These are phyloP conservation scores for Oncorhynchus keta DNA, from an alignment of 2,113 vertebrate species.

Conservation along the genomic window DNA sequence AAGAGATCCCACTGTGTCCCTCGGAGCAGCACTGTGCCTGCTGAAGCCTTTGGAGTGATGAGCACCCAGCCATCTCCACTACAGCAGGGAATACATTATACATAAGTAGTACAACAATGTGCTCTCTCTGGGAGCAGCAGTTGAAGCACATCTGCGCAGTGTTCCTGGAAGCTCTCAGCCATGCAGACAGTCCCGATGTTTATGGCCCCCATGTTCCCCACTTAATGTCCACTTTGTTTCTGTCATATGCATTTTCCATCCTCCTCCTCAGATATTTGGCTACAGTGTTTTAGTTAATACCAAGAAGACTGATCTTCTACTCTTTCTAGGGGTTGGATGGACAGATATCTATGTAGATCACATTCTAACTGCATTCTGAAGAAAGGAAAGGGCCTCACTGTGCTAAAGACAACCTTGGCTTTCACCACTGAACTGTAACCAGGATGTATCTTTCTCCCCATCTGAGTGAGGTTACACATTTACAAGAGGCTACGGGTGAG, in stretches of 20 bases:
- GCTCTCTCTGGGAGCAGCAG: not conserved
- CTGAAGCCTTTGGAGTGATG: slow-evolving; percentile 4
- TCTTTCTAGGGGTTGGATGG: not conserved
- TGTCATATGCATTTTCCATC: not conserved
- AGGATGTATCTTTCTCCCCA: no score
- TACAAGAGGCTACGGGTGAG: no score
- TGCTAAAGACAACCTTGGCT: no score
- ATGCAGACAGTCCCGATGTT: not conserved
- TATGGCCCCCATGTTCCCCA: not conserved
- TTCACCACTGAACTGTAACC: no score
- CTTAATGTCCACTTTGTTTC: not conserved
- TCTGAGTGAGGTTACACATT: no score
- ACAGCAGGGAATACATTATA: not conserved
- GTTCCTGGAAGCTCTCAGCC: not conserved
- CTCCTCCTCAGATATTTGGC: not conserved
- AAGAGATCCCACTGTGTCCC: not conserved
- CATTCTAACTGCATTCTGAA: no score
- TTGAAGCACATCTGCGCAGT: slow-evolving; percentile 23
- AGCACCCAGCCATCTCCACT: slow-evolving; percentile 16
- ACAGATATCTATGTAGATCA: no score
- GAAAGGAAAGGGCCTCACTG: no score
- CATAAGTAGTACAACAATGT: not conserved
- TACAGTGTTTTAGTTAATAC: not conserved
- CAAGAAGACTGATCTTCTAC: slow-evolving; percentile 2
- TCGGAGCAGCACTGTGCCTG: not conserved